Evolutionary conservation across 2,888 invertebrate species (phyloP).

Genomic region (Escarpia spicata): DNA sequence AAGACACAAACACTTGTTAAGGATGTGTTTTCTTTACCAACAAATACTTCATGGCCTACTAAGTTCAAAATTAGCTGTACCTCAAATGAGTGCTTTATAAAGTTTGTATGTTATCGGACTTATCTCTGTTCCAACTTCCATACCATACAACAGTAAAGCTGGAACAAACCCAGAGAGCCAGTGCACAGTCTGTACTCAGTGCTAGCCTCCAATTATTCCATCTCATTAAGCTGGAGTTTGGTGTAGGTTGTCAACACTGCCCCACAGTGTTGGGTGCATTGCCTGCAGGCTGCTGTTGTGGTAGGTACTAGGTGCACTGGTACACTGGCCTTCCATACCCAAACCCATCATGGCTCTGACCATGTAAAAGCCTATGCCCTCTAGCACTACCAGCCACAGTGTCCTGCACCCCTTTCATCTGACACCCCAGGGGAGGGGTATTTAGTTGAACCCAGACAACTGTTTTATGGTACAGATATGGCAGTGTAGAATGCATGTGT

Average conservation of each 20-base stretch:
- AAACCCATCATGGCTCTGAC: background rate
- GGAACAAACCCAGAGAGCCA: background rate
- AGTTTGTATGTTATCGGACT: background rate
- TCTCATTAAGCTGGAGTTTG: background rate
- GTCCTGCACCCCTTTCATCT: background rate
- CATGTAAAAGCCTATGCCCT: background rate
- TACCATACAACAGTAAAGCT: too few relatives aligned
- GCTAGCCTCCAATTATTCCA: background rate
- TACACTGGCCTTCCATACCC: background rate
- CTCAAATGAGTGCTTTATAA: background rate
- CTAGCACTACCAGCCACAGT: background rate
- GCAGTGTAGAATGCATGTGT: too few relatives aligned
- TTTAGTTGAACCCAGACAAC: background rate
- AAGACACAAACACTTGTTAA: too few relatives aligned
- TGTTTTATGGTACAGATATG: too few relatives aligned
- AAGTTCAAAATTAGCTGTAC: background rate
- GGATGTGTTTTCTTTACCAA: background rate
- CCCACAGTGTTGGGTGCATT: background rate
- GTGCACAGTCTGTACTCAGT: background rate
- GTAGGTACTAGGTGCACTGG: background rate
- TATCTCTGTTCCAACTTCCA: too few relatives aligned
- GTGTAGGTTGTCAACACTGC: background rate
- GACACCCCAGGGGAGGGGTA: background rate
- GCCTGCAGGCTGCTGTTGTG: background rate
- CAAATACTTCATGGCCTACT: background rate